Evolutionary conservation across 2,797 vertebrate species (phyloP).

Genomic region (Rhinichthys osculus): DNA sequence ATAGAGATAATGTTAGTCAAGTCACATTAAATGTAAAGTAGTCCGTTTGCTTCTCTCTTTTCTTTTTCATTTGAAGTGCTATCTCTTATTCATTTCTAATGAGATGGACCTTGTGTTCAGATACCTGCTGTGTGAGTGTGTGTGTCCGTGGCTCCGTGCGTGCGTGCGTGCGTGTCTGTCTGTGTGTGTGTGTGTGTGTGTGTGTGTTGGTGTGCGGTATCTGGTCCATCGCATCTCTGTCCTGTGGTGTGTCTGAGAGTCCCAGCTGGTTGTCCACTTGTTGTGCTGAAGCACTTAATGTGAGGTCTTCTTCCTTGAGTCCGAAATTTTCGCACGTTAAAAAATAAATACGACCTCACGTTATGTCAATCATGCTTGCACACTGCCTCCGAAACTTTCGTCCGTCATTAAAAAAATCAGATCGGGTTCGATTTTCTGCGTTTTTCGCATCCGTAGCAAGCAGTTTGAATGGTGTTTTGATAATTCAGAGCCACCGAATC

Average conservation of each 20-base stretch:
- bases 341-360: too few species aligned
- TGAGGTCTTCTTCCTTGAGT: not conserved
- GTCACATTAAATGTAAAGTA: not conserved
- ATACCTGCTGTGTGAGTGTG: not conserved
- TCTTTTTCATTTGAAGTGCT: not conserved
- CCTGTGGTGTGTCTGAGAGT: conserved; percentile 8
- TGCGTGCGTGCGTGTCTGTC: not conserved
- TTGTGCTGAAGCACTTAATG: conserved; percentile 65
- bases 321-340: too few species aligned
- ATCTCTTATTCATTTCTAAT: conserved; percentile 5
- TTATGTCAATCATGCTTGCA: too few species aligned
- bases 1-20: not conserved
- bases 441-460: too few species aligned
- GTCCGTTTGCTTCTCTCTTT: not conserved
- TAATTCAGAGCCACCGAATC: too few species aligned
- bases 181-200: not conserved
- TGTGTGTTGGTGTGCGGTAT: conserved; percentile 9
- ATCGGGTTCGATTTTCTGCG: too few species aligned
- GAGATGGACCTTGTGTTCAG: not conserved
- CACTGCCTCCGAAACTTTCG: too few species aligned
- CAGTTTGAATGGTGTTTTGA: too few species aligned
- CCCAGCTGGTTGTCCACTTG: conserved; percentile 73
- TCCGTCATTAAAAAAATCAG: too few species aligned
- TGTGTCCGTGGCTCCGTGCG: too few species aligned
- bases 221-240: conserved; percentile 1